Conservation (phyloP, 2,797 vertebrate species). For the Eidolon dupreanum region DNA sequence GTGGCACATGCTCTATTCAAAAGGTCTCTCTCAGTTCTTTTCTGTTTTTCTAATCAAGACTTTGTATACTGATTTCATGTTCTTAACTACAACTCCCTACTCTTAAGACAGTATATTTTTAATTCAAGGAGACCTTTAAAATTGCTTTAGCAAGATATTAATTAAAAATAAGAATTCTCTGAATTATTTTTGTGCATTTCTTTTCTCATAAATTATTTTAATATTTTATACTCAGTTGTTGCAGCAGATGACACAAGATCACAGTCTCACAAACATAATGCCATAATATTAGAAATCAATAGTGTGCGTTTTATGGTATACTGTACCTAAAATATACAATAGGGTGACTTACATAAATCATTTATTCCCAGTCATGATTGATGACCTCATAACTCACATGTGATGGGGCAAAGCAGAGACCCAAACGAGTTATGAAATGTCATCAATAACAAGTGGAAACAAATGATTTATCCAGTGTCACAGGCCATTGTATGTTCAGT, state of each 20-base stretch:
- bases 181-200: not conserved
- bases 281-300: constrained; percentile 78
- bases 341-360: constrained; percentile 71
- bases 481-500: constrained; percentile 75
- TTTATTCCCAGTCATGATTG: constrained; percentile 73
- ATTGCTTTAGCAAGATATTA: constrained; percentile 17
- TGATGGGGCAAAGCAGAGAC: constrained; percentile 75
- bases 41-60: constrained; percentile 25
- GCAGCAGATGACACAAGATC: constrained; percentile 41
- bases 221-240: constrained; percentile 39
- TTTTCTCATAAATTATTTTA: constrained; percentile 58
- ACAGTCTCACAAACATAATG: constrained; percentile 63
- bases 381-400: constrained; percentile 78
- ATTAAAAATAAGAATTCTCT: constrained; percentile 45
- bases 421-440: constrained; percentile 80
- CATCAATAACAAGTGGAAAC: constrained; percentile 77
- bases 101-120: constrained; percentile 38
- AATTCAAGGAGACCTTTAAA: constrained; percentile 35
- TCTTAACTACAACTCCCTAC: not conserved
- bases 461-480: constrained; percentile 78
- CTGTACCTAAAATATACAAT: constrained; percentile 71
- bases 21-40: not conserved
- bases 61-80: not conserved
- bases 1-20: not conserved
- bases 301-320: constrained; percentile 74